Percentiles rank a stretch among this genome's conserved stretches.
phyloP scores from a whole-genome alignment of 2,888 invertebrate genomes.

The Platynereis dumerilii region DNA sequence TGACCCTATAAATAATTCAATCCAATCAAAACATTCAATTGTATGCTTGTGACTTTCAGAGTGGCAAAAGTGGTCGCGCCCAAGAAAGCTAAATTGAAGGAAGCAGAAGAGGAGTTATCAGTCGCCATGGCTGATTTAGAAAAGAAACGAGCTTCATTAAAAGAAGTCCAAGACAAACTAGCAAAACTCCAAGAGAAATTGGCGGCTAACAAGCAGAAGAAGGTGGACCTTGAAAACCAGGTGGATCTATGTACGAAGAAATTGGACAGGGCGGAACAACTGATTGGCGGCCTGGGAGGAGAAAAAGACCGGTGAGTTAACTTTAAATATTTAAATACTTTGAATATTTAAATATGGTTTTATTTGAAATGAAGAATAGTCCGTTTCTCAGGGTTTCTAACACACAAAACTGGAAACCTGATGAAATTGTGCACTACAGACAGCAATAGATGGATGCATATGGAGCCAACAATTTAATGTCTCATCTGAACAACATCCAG shows the following conservation, averaged over 20 bases:
- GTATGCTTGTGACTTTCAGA: no score
- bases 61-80: conserved; percentile 86
- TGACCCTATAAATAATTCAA: no score
- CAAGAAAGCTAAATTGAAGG: conserved; percentile 86
- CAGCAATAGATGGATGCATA: no score
- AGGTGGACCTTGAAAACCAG: conserved; percentile 37
- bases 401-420: no score
- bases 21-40: no score
- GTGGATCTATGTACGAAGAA: conserved; percentile 88
- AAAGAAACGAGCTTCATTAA: conserved; percentile 85
- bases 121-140: conserved; percentile 91
- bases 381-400: no score
- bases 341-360: background rate
- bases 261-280: conserved; percentile 85
- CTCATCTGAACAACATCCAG: no score
- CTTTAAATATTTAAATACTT: no score
- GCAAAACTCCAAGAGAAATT: conserved; percentile 42
- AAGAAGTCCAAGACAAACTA: conserved; percentile 68
- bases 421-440: no score
- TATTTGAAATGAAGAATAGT: background rate
- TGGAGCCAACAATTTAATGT: no score
- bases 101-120: conserved; percentile 85
- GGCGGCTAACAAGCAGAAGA: conserved; percentile 42
- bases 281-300: conserved; percentile 85
- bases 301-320: conserved; percentile 86